Evolutionary conservation across 2,113 vertebrate genomes (phyloP), one percentile per base, ranked within the genome.

Genomic region (Takifugu flavidus): DNA sequence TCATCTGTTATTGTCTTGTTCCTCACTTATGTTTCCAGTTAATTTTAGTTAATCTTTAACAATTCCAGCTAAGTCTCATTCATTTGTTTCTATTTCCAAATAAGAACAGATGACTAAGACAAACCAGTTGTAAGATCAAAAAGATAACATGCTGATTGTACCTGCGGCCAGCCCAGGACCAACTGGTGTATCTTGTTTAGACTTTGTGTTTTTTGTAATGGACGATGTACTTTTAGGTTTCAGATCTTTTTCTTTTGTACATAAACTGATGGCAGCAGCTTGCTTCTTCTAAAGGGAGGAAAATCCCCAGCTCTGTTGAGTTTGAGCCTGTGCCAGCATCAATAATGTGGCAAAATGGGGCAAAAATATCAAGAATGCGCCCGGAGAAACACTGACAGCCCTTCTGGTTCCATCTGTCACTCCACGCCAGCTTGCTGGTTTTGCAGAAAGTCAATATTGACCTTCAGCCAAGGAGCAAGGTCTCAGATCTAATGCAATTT

Each of bases 371-470:
- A 47, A 47, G 45, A 47, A 2, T 2, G 45, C 70, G 62, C 50
- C 64, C 56, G 20, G 4, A 42, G 63, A 63, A 62, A 72, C 56
- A 43, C 45, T 54, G 49, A 71, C 72, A 58, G 15, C 20, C 63
- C 42, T 56, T 34, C 51, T 62, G 25, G 11, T 59, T 60, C 26
- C 70, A 27, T 72, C 58, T 57, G 11, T 57, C 34, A 59, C 52
- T 67, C 62, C 70, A 39, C 65, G 34, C 77, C 27, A 78, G 74
- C 62, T 80, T 65, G 51, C 65, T 54, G 4, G 52, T 67, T 77
- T 72, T 78, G 68, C 49, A 70, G 45, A 86, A 80, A 86, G 85
- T 87, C 86, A 88, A 89, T 87, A 88, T 87, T 89, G 81, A 85
- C 71, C 58, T 47, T 66, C 45, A 47, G 78, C 53, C 80, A 76